Evolutionary conservation across 2,888 invertebrate genomes (phyloP).

Genomic region (Orchesella flavescens): DNA sequence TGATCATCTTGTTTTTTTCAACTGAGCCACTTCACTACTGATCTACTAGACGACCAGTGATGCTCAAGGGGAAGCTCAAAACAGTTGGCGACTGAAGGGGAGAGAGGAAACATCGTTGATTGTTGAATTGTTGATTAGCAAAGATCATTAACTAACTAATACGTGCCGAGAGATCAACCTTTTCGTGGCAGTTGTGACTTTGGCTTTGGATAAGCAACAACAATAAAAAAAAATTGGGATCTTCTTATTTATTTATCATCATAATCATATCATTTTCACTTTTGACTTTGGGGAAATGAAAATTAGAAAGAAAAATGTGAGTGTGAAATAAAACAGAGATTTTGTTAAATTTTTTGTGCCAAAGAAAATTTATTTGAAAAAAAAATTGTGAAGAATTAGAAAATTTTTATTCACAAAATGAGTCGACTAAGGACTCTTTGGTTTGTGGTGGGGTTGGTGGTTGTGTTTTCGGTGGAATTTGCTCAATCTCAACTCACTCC

Average conservation of each 20-base stretch:
- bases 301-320: constrained; percentile 3
- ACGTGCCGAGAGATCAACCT: constrained; percentile 53
- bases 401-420: constrained; percentile 27
- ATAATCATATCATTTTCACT: not conserved
- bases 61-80: not conserved
- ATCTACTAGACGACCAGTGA: constrained; percentile 46
- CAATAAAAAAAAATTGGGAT: constrained; percentile 13
- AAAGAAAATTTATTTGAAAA: not conserved
- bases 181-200: constrained; percentile 44
- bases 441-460: not conserved
- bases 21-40: constrained; percentile 52
- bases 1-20: not conserved
- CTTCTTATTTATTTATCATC: constrained; percentile 41
- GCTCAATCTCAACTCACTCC: constrained; percentile 54
- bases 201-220: constrained; percentile 46
- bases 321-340: not conserved
- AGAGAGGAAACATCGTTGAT: not conserved
- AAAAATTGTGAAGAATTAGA: constrained; percentile 2
- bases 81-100: constrained; percentile 7
- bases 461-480: not conserved
- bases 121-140: not conserved
- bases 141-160: constrained; percentile 61
- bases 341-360: not conserved
- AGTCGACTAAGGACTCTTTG: constrained; percentile 50
- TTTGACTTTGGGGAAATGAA: constrained; percentile 6